Conservation (phyloP, 2,888 invertebrate species). For the Lasioglossum vierecki region DNA sequence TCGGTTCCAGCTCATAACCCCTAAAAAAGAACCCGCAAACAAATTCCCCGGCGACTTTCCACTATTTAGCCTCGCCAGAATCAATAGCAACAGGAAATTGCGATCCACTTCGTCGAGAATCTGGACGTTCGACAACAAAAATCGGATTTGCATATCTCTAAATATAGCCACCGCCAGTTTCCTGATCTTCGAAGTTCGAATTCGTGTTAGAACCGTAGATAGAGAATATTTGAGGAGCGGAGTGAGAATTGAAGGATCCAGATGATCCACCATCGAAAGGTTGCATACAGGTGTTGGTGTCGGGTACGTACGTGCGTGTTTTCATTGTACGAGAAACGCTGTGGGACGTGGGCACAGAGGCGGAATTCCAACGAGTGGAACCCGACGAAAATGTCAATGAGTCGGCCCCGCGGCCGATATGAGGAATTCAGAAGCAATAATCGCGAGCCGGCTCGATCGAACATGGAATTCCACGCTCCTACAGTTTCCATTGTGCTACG, state of each 20-base stretch:
- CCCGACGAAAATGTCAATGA: constrained; percentile 73
- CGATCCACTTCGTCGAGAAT: background rate
- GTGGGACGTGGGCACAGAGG: constrained; percentile 60
- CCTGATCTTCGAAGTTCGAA: background rate
- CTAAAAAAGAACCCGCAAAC: background rate
- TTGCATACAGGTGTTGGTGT: constrained; percentile 44
- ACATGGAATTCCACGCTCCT: constrained; percentile 45
- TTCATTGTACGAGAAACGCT: constrained; percentile 60
- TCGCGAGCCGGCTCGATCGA: constrained; percentile 33
- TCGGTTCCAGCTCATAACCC: too few relatives aligned
- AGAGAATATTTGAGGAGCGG: background rate
- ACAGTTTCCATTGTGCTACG: constrained; percentile 23
- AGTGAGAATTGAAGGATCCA: background rate
- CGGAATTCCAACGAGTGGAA: constrained; percentile 61
- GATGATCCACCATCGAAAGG: constrained; percentile 33
- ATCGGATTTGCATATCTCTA: background rate
- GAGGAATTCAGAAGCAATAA: constrained; percentile 58
- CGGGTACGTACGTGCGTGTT: constrained; percentile 39
- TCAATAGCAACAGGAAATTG: background rate
- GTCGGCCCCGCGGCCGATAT: constrained; percentile 55
- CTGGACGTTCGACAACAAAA: background rate
- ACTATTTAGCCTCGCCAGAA: background rate
- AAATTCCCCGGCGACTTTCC: background rate
- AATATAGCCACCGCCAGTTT: background rate
- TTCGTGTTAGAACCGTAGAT: background rate